A percentile compares a stretch with the other conserved stretches of the same genome.
These are phyloP conservation scores for Phylloscopus whistleri DNA, from an alignment of 2,113 vertebrate species.

Conservation along the genomic window DNA sequence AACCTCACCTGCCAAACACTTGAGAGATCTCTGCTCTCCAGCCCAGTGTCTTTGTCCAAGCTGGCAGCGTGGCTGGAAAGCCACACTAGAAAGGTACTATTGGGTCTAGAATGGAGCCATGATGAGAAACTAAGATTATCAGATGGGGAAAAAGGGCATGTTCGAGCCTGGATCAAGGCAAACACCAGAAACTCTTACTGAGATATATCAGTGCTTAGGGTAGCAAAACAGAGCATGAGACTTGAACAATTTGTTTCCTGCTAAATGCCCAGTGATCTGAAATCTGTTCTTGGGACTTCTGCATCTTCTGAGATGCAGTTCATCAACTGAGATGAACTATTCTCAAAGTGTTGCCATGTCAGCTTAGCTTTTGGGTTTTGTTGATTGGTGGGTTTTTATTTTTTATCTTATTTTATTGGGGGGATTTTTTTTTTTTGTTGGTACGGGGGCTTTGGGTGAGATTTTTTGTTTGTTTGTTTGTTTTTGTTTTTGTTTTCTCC, in stretches of 20 bases:
- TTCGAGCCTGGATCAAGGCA: not conserved
- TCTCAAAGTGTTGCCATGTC: not conserved
- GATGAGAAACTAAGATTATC: not conserved
- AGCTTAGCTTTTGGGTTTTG: not conserved
- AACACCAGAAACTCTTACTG: not conserved
- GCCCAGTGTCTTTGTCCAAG: not conserved
- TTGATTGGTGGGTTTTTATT: not conserved
- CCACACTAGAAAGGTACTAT: not conserved
- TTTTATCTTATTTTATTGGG: not conserved
- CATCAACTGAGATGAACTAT: not conserved
- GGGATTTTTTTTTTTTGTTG: not conserved
- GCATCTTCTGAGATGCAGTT: not conserved
- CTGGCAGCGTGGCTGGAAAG: not conserved
- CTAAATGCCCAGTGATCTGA: not conserved
- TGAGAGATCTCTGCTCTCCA: not conserved
- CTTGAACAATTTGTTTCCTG: not conserved
- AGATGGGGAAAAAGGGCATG: not conserved
- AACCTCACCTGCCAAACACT: not conserved
- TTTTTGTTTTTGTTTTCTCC: not conserved
- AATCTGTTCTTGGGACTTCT: not conserved
- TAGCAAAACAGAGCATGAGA: not conserved
- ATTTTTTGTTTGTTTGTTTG: rapidly evolving
- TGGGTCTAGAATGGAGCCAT: not conserved
- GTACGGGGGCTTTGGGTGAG: not conserved
- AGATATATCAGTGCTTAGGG: not conserved